Evolutionary conservation across 1,140 invertebrate species (phyloP).

Genomic region (Penaeus chinensis): DNA sequence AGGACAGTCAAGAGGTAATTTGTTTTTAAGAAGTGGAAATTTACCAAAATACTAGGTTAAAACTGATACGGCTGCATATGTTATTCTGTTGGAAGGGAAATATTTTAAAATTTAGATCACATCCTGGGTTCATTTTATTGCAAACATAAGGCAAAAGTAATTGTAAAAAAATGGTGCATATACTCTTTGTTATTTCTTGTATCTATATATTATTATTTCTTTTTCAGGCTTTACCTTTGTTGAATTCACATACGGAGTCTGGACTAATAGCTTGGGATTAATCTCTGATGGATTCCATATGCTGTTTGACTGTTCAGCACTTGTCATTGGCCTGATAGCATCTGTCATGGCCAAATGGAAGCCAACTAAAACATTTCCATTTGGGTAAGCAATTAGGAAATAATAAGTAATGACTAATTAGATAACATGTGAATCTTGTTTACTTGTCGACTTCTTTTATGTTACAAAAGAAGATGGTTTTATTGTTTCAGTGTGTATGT

Average conservation of each 20-base stretch:
- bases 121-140: too few species aligned
- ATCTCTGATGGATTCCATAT: conserved; percentile 76
- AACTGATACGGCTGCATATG: too few species aligned
- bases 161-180: too few species aligned
- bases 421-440: too few species aligned
- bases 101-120: too few species aligned
- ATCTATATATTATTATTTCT: not conserved
- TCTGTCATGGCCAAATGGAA: conserved; percentile 73
- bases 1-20: too few species aligned
- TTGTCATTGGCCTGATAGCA: conserved; percentile 74
- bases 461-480: not conserved
- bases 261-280: conserved; percentile 74
- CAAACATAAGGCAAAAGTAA: too few species aligned
- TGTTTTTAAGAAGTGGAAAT: too few species aligned
- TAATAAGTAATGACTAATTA: too few species aligned
- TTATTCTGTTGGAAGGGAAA: too few species aligned
- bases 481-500: not conserved
- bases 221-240: conserved; percentile 72
- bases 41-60: too few species aligned
- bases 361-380: conserved; percentile 73
- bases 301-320: conserved; percentile 75
- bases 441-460: conserved; percentile 4
- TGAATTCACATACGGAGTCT: conserved; percentile 73
- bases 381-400: conserved; percentile 69
- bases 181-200: too few species aligned